A percentile compares a stretch with the other conserved stretches of the same genome.
Evolutionary conservation across 2,888 invertebrate genomes (phyloP).

Genomic region (Xestobium rufovillosum): DNA sequence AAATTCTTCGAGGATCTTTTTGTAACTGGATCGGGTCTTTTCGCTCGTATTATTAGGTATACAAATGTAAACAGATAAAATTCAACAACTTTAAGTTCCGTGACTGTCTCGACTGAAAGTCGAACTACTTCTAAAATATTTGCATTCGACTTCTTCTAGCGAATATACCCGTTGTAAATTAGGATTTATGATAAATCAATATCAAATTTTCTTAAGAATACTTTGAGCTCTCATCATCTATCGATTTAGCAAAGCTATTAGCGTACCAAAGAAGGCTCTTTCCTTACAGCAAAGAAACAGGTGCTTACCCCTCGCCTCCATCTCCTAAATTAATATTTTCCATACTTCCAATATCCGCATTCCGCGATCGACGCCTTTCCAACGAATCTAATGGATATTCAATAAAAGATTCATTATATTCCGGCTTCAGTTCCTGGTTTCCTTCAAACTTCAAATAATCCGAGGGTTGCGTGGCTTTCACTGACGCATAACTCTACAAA

Average conservation of each 20-base stretch:
- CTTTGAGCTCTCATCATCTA: too few relatives aligned
- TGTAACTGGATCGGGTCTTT: too few relatives aligned
- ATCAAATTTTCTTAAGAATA: slow-evolving; percentile 21
- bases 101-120: slow-evolving; percentile 28
- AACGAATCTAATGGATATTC: slow-evolving; percentile 30
- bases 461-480: slow-evolving; percentile 24
- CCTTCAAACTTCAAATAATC: slow-evolving; percentile 40
- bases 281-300: slow-evolving; percentile 17
- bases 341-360: slow-evolving; percentile 1
- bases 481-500: slow-evolving; percentile 26
- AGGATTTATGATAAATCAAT: slow-evolving; percentile 35
- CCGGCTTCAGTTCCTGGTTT: slow-evolving; percentile 35
- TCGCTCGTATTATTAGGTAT: too few relatives aligned
- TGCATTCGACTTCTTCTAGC: slow-evolving; percentile 31
- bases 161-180: slow-evolving; percentile 29
- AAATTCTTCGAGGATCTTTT: too few relatives aligned
- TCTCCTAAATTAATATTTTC: slow-evolving; percentile 1
- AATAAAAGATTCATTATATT: slow-evolving; percentile 32
- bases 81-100: too few relatives aligned
- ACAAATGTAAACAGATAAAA: too few relatives aligned
- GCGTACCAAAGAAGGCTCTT: too few relatives aligned
- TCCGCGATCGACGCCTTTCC: too few relatives aligned
- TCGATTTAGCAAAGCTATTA: too few relatives aligned
- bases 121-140: slow-evolving; percentile 31
- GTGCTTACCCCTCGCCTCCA: slow-evolving; percentile 3